Evolutionary conservation across 2,888 invertebrate species (phyloP), one percentile per base, ranked within the genome.

Genomic region (Podotricha telesiphe): DNA sequence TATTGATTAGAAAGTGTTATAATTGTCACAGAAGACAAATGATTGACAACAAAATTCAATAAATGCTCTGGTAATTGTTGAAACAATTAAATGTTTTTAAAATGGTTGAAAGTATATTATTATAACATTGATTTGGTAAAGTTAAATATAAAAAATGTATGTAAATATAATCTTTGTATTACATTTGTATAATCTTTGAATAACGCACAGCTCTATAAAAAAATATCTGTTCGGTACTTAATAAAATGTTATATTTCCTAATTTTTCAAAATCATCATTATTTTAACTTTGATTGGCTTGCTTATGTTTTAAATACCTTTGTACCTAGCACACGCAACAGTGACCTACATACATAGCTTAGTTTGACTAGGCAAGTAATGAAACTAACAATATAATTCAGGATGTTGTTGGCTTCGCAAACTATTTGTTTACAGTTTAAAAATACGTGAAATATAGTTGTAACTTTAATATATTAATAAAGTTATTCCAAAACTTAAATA

Each of bases 271-370:
- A 1, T 55, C 17, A 37, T 37, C 19, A 34, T 55, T 28, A 34
- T 34, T n/a, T 55, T 34, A 55, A 55, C 4, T 15, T 17, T 4
- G 10, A 34, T 17, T 55, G 3, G 28, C n/a, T 34, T 34, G 34
- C 2, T 47, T 37, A 55, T n/a, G 1, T 17, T 55, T 59, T 42
- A 20, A 28, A 42, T 42, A 37, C 5, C 17, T 28, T 34, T 45
- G n/a, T 22, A 45, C n/a, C 28, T 17, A 17, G 5, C 22, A 22
- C 28, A 22, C 6, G 45, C 59, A 8, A 58, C 17, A 20, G 22
- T 59, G 59, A n/a, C 45, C 45, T 28, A 59, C 59, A 10, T 28
- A 59, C 59, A 10, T 59, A 10, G 22, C 28, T 59, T 22, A 59
- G 17, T 22, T 45, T 45, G 45, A 28, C 2, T 17, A 42, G 5